Evolutionary conservation across 1,140 invertebrate genomes (phyloP), one percentile per base, ranked within the genome.

Genomic region (Teleopsis dalmanni): DNA sequence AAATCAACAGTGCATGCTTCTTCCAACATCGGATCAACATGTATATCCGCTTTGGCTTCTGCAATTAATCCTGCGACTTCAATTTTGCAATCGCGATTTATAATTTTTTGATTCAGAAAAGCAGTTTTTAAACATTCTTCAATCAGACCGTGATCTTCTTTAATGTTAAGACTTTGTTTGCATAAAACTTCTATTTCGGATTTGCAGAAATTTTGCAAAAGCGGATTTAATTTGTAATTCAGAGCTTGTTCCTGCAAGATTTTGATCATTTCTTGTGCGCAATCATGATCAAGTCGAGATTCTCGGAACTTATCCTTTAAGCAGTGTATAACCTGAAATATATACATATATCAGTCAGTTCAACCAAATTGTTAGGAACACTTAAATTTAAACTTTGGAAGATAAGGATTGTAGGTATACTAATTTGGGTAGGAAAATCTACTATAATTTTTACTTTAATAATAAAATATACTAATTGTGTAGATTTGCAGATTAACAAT

Each of bases 81-180:
- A 49, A 84, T 67, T 21, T 73, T 70, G 69, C 91, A 94, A 55
- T 82, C 81, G 13, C 79, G 76, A 48, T 79, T 83, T 57, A 81
- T 81, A 11, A 90, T 83, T 71, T 80, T 78, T 61, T 81, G 82
- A 59, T 78, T 78, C 47, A 81, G 72, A 51, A 90, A 82, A 54
- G 81, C 85, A 64, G 81, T 81, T 72, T 95, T 95, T 10, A 97
- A 73, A 74, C 93, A 97, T 74, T 95, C 91, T 68, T 91, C 87
- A 10, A 71, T 80, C 64, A 79, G 72, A 31, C 81, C 81, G 57
- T 74, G 72, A n/a, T n/a, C n/a, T 47, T 77, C 73, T 44, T 80
- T 76, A 2, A 73, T 75, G 51, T 76, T 73, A 36, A 56, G 50
- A 51, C 74, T 63, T 8, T 65, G 57, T 50, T 77, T 74, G 67